phyloP scores from a whole-genome alignment of 2,888 invertebrate genomes.

The Ophraella communa region DNA sequence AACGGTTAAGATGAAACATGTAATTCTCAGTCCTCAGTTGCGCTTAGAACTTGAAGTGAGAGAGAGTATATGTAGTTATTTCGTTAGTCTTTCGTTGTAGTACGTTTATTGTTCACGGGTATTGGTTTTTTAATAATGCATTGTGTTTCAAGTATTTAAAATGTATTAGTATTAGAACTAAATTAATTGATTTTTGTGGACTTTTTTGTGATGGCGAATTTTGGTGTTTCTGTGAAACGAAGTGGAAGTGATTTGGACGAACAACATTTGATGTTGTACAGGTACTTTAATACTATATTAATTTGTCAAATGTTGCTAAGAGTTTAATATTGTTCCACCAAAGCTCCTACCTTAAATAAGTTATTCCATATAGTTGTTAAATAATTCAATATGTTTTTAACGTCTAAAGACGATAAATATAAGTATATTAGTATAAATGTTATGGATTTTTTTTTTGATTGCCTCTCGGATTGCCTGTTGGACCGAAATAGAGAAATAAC shows the following conservation, averaged over 20 bases:
- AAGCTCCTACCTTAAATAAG: too few species aligned
- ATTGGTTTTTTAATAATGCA: not conserved
- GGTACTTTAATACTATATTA: constrained; percentile 25
- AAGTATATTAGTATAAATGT: too few species aligned
- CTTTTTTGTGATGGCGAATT: constrained; percentile 42
- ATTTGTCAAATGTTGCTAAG: too few species aligned
- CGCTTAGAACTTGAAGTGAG: not conserved
- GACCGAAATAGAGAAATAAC: too few species aligned
- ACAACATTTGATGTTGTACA: constrained; percentile 44
- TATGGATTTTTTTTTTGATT: too few species aligned
- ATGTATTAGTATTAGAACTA: not conserved
- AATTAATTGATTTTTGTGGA: not conserved
- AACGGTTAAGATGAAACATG: not conserved
- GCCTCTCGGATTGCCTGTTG: too few species aligned
- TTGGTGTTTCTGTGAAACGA: constrained; percentile 43
- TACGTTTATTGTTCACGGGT: not conserved
- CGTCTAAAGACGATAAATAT: too few species aligned
- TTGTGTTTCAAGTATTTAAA: not conserved
- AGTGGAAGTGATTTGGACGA: constrained; percentile 46
- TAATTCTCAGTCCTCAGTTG: constrained; percentile 17
- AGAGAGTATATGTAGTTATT: not conserved
- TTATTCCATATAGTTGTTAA: too few species aligned
- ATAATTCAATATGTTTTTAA: too few species aligned
- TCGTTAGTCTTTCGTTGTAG: not conserved
- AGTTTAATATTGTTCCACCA: too few species aligned